Base-by-base conservation (phyloP, 2,888 invertebrate species). In the Athalia rosae region DNA sequence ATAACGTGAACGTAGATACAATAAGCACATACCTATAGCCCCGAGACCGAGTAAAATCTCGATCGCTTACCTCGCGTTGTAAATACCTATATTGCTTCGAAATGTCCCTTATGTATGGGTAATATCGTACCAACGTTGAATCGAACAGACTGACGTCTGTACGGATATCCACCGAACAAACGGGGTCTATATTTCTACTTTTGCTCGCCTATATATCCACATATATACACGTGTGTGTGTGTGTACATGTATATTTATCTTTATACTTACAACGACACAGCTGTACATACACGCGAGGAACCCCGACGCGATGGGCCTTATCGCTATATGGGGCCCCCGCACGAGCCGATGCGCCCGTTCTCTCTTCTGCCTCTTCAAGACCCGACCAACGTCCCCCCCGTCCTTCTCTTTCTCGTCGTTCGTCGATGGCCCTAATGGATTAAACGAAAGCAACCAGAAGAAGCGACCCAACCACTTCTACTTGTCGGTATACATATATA, bases 271-370 rank as follows among this genome's bases (percentile, higher is more conserved):
- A 28, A 28, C 28, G 28, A 28, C 28, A 28, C 28, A 28, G 28
- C 28, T 28, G 28, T 28, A 28, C 28, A 28, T 28, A 28, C 28
- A 28, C n/a, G n/a, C 28, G 28, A 28, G 28, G 28, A 28, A 2
- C 7, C 66, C 15, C 9, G 3, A 13, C 66, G 8, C 11, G 8
- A n/a, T 50, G 53, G 7, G 9, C 15, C 48, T 28, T 9, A 50
- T 50, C 50, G 28, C 4, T 50, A 4, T 11, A 50, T 11, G 3
- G 67, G 53, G 15, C 59, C 73, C 73, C 41, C 47, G 59, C 59
- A 73, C 59, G 73, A 73, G 61, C 73, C 59, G 59, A 41, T 45
- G 59, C 15, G n/a, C 48, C 76, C 78, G 74, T 76, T 76, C 67
- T 45, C n/a, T 28, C 47, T 61, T 58, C 15, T 66, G 4, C 28